A percentile compares a stretch with the other conserved stretches of the same genome.
These are phyloP conservation scores for Neocrepidodera transversa DNA, from an alignment of 2,888 invertebrate species.

Conservation along the genomic window DNA sequence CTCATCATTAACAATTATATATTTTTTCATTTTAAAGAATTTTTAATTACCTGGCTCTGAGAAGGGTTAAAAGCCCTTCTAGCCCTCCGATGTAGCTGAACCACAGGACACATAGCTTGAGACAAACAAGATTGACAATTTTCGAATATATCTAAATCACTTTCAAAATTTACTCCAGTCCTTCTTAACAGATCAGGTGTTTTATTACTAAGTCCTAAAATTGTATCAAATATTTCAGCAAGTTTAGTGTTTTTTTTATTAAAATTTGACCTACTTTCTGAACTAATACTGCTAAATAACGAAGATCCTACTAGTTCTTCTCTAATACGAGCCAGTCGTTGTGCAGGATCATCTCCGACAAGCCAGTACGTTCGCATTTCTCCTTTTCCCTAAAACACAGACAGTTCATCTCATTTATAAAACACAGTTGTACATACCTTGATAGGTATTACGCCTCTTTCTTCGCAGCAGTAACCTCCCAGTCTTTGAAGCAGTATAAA, in stretches of 20 bases:
- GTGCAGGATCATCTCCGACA: slow-evolving; percentile 65
- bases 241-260: neutral
- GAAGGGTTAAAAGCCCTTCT: slow-evolving; percentile 54
- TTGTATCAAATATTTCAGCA: too few species aligned
- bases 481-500: slow-evolving; percentile 71
- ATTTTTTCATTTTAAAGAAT: too few species aligned
- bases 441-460: slow-evolving; percentile 75
- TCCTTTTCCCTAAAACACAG: slow-evolving; percentile 70
- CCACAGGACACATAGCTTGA: slow-evolving; percentile 54
- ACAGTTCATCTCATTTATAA: neutral
- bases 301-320: slow-evolving; percentile 59
- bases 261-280: slow-evolving; percentile 55
- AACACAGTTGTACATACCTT: slow-evolving; percentile 72
- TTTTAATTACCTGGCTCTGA: slow-evolving; percentile 51
- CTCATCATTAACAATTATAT: too few species aligned
- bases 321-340: slow-evolving; percentile 59
- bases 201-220: slow-evolving; percentile 54
- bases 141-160: slow-evolving; percentile 35
- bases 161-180: slow-evolving; percentile 55
- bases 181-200: slow-evolving; percentile 62
- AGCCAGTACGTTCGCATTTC: slow-evolving; percentile 80
- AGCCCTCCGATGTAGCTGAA: slow-evolving; percentile 59
- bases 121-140: slow-evolving; percentile 42
- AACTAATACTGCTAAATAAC: slow-evolving; percentile 58
- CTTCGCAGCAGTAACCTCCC: slow-evolving; percentile 76